phyloP scores from a whole-genome alignment of 2,888 invertebrate species.

The Athrips mouffetella region DNA sequence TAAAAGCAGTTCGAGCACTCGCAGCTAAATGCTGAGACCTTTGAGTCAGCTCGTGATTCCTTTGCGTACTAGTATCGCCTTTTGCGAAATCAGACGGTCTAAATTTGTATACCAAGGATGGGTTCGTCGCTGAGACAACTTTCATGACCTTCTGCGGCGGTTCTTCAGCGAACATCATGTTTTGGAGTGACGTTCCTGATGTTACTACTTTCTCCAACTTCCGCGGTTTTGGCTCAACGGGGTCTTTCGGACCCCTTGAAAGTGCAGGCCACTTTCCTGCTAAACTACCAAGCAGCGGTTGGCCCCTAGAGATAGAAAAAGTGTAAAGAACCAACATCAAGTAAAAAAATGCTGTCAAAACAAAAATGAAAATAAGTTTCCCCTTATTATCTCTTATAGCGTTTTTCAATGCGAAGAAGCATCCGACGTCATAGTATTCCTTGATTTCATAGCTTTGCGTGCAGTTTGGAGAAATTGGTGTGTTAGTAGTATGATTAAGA shows the following conservation, averaged over 20 bases:
- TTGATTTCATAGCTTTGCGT: conserved; percentile 31
- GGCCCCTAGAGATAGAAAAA: conserved; percentile 54
- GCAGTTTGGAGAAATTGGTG: conserved; percentile 48
- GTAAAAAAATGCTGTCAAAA: conserved; percentile 40
- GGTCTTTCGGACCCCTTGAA: not conserved
- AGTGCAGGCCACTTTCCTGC: conserved; percentile 31
- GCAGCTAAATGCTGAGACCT: not conserved
- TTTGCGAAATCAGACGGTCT: conserved; percentile 30
- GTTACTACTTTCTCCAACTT: conserved; percentile 14
- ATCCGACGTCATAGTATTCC: conserved; percentile 45
- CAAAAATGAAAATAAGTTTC: conserved; percentile 45
- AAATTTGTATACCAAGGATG: conserved; percentile 52
- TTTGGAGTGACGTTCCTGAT: conserved; percentile 42
- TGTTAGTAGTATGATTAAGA: conserved; percentile 42
- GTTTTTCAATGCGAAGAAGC: conserved; percentile 45
- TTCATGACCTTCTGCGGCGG: conserved; percentile 55
- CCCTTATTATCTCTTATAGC: conserved; percentile 46
- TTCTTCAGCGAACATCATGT: conserved; percentile 53
- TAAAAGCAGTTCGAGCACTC: not conserved
- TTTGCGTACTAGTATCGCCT: not conserved
- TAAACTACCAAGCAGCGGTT: conserved; percentile 46
- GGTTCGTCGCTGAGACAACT: conserved; percentile 59
- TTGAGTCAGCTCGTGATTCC: too few species aligned
- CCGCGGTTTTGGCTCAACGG: not conserved
- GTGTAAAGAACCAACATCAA: conserved; percentile 47